Evolutionary conservation across 1,140 invertebrate species (phyloP).

Genomic region (Drosophila lacteicornis): DNA sequence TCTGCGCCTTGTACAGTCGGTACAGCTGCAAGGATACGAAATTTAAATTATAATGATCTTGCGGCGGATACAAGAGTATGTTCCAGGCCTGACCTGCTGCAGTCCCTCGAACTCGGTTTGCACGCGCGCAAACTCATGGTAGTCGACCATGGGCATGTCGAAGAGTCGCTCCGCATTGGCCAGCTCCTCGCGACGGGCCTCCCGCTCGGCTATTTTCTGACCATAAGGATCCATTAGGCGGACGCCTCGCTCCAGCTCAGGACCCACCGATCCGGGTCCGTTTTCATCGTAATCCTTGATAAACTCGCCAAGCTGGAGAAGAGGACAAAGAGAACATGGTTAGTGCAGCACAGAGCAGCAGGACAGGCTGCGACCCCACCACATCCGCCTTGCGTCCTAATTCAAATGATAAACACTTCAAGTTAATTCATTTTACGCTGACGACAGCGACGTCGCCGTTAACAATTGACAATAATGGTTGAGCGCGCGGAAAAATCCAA

Average conservation of each 20-base stretch:
- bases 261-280: conserved; percentile 91
- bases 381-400: conserved; percentile 56
- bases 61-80: too few species aligned
- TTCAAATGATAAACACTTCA: conserved; percentile 84
- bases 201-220: conserved; percentile 88
- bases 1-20: conserved; percentile 92
- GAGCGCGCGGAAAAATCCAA: conserved; percentile 84
- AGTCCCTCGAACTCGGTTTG: conserved; percentile 91
- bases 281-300: conserved; percentile 89
- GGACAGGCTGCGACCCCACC: conserved; percentile 10
- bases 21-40: conserved; percentile 86
- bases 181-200: conserved; percentile 89
- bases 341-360: conserved; percentile 35
- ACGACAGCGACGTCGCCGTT: conserved; percentile 56
- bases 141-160: conserved; percentile 92
- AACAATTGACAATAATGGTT: conserved; percentile 84
- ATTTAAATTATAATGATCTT: not conserved
- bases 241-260: conserved; percentile 90
- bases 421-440: conserved; percentile 84
- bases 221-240: conserved; percentile 90
- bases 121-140: conserved; percentile 89
- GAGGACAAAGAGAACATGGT: conserved; percentile 14
- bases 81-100: conserved; percentile 82
- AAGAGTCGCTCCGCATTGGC: conserved; percentile 93
- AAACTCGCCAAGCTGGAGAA: conserved; percentile 87